phyloP scores from a whole-genome alignment of 2,888 invertebrate genomes.

The Ormyrus rosae region DNA sequence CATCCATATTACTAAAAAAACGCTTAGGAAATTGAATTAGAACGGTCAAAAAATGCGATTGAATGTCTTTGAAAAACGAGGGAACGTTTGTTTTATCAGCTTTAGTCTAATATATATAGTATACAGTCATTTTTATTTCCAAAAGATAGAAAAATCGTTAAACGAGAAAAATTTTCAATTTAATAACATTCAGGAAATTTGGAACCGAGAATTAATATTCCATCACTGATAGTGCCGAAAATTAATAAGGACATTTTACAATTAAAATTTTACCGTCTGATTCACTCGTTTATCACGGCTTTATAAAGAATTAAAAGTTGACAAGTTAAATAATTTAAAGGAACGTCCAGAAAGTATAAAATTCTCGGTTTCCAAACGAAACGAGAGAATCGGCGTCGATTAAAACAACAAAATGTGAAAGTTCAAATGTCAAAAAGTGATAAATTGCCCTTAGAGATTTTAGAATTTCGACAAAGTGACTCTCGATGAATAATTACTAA shows the following conservation, averaged over 20 bases:
- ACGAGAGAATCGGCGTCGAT: not conserved
- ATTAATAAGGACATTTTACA: too few species aligned
- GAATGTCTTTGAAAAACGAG: not conserved
- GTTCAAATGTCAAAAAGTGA: conserved; percentile 44
- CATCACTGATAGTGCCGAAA: too few species aligned
- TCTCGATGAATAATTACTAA: not conserved
- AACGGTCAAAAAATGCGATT: not conserved
- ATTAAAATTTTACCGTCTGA: too few species aligned
- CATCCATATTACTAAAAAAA: not conserved
- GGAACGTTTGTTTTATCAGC: not conserved
- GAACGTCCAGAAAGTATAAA: not conserved
- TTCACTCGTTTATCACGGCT: too few species aligned
- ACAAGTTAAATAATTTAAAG: too few species aligned
- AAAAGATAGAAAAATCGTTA: conserved; percentile 7
- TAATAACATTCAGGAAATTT: conserved; percentile 1
- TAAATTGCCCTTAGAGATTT: conserved; percentile 29
- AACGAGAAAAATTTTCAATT: conserved; percentile 2
- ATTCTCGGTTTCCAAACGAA: not conserved
- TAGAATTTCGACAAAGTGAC: conserved; percentile 21
- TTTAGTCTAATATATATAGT: not conserved
- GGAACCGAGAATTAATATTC: not conserved
- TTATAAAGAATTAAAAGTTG: too few species aligned
- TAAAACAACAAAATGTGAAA: conserved; percentile 20
- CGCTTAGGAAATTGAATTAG: not conserved
- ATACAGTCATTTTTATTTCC: not conserved